These are phyloP conservation scores for Akabosia matsudoensis DNA, from an alignment of 1,140 invertebrate species.

Conservation along the genomic window DNA sequence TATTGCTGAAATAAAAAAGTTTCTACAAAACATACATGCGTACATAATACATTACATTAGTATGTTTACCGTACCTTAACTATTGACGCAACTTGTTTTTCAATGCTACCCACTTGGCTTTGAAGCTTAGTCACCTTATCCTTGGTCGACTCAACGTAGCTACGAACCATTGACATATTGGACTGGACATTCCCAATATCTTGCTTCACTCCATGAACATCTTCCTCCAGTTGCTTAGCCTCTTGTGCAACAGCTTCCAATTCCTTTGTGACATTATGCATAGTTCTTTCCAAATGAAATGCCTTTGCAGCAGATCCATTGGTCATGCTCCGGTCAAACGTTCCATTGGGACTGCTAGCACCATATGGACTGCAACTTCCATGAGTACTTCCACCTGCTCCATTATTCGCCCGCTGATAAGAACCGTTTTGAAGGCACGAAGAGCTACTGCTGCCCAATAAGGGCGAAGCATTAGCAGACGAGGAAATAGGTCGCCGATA, in stretches of 20 bases:
- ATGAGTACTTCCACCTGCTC: neutral
- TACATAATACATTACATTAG: slow-evolving; percentile 9
- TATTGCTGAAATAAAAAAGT: slow-evolving; percentile 18
- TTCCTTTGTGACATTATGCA: slow-evolving; percentile 32
- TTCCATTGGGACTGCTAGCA: slow-evolving; percentile 14
- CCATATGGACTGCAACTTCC: slow-evolving; percentile 14
- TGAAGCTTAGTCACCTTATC: slow-evolving; percentile 43
- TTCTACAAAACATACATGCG: neutral
- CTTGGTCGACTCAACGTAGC: slow-evolving; percentile 33
- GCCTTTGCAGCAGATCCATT: neutral
- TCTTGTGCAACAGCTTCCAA: slow-evolving; percentile 36
- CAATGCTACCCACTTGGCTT: slow-evolving; percentile 41
- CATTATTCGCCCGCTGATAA: neutral
- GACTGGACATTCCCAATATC: slow-evolving; percentile 46
- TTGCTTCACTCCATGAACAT: slow-evolving; percentile 36
- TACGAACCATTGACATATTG: slow-evolving; percentile 44
- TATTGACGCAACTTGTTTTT: slow-evolving; percentile 41
- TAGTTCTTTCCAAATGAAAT: slow-evolving; percentile 24
- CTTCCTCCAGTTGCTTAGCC: slow-evolving; percentile 40
- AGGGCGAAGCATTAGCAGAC: slow-evolving; percentile 35
- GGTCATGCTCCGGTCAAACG: neutral
- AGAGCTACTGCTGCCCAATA: slow-evolving; percentile 18
- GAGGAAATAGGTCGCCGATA: neutral
- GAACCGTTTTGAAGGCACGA: neutral
- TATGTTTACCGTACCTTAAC: slow-evolving; percentile 40